These are phyloP conservation scores for Carapus acus DNA, from an alignment of 2,797 vertebrate species.

Conservation along the genomic window DNA sequence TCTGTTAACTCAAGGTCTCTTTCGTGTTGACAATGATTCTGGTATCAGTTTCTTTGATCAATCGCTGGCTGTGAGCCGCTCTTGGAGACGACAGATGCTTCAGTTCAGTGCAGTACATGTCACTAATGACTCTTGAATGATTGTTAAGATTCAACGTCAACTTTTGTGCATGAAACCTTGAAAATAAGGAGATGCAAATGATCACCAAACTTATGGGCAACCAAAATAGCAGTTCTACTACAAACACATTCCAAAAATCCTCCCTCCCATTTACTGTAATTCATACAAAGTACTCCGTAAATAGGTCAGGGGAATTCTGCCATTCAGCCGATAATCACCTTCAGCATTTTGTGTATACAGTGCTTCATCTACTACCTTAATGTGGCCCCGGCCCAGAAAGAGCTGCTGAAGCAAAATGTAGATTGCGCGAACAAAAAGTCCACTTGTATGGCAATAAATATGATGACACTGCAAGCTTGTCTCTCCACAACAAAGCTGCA, in stretches of 20 bases:
- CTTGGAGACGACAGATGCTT: constrained; percentile 30
- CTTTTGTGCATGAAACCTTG: no score
- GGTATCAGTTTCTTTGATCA: constrained; percentile 48
- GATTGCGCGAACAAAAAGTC: constrained; percentile 66
- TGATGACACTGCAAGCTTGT: constrained; percentile 72
- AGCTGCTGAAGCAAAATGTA: constrained; percentile 72
- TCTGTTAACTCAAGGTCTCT: constrained; percentile 62
- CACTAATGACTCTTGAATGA: no score
- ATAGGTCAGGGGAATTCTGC: constrained; percentile 57
- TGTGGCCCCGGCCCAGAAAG: constrained; percentile 57
- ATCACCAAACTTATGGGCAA: no score
- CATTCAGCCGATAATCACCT: no score
- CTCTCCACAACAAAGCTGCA: constrained; percentile 68
- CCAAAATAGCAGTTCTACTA: constrained; percentile 37
- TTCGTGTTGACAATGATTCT: constrained; percentile 49
- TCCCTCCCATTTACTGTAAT: constrained; percentile 28
- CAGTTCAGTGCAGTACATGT: constrained; percentile 38
- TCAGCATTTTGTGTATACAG: no score
- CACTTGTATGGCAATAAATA: constrained; percentile 68
- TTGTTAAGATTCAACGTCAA: no score
- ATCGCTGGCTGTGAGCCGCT: constrained; percentile 37
- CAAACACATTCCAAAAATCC: constrained; percentile 28
- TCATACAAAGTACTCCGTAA: constrained; percentile 50
- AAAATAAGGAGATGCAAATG: no score
- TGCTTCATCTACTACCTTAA: constrained; percentile 52